These are phyloP conservation scores for Penaeus vannamei DNA, from an alignment of 1,140 invertebrate species.

Conservation along the genomic window DNA sequence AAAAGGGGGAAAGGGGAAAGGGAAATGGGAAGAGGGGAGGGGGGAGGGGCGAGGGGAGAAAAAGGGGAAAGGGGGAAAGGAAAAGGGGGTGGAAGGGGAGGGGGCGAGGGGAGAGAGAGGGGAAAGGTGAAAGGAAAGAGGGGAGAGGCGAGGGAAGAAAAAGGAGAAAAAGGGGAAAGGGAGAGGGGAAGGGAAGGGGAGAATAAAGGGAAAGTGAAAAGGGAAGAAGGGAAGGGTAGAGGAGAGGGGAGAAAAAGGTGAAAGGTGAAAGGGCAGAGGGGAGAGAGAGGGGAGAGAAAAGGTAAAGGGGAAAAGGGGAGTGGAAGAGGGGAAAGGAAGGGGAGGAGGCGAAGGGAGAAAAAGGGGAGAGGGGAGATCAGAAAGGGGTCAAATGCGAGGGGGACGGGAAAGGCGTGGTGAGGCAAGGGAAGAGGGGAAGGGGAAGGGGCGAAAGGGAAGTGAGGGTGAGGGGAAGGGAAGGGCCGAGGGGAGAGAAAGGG, in stretches of 20 bases:
- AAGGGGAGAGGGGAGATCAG: background rate
- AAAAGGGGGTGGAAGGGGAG: slow-evolving; percentile 9
- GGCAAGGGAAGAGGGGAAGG: background rate
- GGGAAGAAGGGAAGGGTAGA: background rate
- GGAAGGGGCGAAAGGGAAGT: background rate
- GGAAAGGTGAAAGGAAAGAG: slow-evolving; percentile 34
- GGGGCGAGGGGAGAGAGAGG: slow-evolving; percentile 24
- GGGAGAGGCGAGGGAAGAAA: slow-evolving; percentile 26
- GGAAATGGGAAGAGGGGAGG: background rate
- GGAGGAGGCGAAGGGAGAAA: background rate
- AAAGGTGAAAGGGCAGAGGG: background rate
- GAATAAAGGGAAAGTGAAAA: background rate
- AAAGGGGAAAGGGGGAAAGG: slow-evolving; percentile 31
- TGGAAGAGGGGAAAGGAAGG: slow-evolving; percentile 23
- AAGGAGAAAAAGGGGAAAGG: background rate
- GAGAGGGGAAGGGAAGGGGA: background rate
- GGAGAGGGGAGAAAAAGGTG: background rate
- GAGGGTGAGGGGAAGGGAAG: background rate
- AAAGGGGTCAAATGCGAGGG: background rate
- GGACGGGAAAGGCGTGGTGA: background rate
- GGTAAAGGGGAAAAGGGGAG: slow-evolving; percentile 16
- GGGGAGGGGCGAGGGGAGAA: background rate
- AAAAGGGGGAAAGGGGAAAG: background rate
- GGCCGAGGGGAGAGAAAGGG: background rate
- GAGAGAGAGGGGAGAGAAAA: background rate